phyloP scores from a whole-genome alignment of 2,113 vertebrate genomes.

The Colistium nudipinnis region DNA sequence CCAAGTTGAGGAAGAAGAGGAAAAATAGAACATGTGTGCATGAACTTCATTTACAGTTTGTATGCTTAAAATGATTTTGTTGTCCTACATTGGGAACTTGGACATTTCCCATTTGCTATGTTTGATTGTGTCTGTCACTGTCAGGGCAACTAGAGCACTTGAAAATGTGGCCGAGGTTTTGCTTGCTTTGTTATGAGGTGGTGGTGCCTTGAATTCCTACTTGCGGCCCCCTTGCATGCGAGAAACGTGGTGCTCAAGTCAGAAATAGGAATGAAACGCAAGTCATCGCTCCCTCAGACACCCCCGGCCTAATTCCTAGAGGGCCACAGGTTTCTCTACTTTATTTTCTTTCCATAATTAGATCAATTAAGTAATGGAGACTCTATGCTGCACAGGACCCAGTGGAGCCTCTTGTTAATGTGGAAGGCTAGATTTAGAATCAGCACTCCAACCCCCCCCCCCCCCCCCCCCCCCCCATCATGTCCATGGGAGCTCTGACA shows the following conservation, averaged over 20 bases:
- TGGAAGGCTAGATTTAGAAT: constrained; percentile 53
- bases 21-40: constrained; percentile 59
- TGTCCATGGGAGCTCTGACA: constrained; percentile 64
- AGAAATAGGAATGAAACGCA: constrained; percentile 75
- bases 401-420: constrained; percentile 54
- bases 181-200: constrained; percentile 72
- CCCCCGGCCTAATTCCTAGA: constrained; percentile 68
- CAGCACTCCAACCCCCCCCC: background rate
- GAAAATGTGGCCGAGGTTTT: constrained; percentile 51
- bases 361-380: constrained; percentile 68
- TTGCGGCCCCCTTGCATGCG: constrained; percentile 66
- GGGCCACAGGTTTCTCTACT: constrained; percentile 65
- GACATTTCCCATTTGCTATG: constrained; percentile 28
- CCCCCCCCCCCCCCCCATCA: background rate
- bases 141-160: constrained; percentile 64
- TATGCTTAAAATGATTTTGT: constrained; percentile 45
- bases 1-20: constrained; percentile 42
- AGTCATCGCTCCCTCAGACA: constrained; percentile 62
- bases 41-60: constrained; percentile 73
- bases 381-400: constrained; percentile 60
- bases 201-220: constrained; percentile 77
- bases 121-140: constrained; percentile 47
- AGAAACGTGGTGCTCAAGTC: constrained; percentile 70
- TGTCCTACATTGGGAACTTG: constrained; percentile 35
- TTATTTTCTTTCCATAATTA: constrained; percentile 73